Base-by-base conservation (phyloP, 2,797 vertebrate species). In the Setipinna tenuifilis region DNA sequence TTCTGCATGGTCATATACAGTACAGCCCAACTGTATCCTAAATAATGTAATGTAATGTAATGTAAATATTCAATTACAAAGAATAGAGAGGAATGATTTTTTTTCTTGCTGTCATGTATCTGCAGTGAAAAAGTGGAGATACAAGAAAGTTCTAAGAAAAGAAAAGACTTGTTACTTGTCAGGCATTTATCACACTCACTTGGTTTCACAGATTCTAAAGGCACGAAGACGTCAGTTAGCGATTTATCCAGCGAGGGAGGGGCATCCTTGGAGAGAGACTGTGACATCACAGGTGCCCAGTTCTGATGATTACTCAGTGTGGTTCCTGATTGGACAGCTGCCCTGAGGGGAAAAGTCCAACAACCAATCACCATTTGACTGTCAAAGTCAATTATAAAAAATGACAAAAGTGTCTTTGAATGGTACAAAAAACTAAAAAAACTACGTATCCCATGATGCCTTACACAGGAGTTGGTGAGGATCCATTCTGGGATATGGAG, bases 181-280 rank as follows among this genome's bases (percentile, higher is more conserved):
- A 41, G 2, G 35, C 35, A 41, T 41, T 41, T 31, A 71, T 71
- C 17, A 23, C 3, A 87, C 86, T 87, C 58, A 87, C 86, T 87
- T 71, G 84, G 82, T 0, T 83, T 85, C 41, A 87, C 44, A 2
- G 82, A 87, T 0, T 84, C 57, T n/a, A 87, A 48, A 44, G 84
- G 35, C 41, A 87, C 82, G 31, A 19, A 81, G 68, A 83, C n/a
- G 71, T 90, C 83, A 31, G 65, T 1, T 41, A 86, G 87, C 16
- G 78, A 58, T 1, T 82, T 21, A 17, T 78, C 71, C 35, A 78
- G 71, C 17, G 35, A 16, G 1, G 35, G 71, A 41, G 17, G 68
- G 1, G 19, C 31, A 41, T 41, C 17, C 31, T 75, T 75, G 1
- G 35, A 75, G 31, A 16, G 68, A 19, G 68, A 41, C 17, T 78